Base-by-base conservation (phyloP, 2,113 vertebrate species). In the Chloropsis cyanopogon region DNA sequence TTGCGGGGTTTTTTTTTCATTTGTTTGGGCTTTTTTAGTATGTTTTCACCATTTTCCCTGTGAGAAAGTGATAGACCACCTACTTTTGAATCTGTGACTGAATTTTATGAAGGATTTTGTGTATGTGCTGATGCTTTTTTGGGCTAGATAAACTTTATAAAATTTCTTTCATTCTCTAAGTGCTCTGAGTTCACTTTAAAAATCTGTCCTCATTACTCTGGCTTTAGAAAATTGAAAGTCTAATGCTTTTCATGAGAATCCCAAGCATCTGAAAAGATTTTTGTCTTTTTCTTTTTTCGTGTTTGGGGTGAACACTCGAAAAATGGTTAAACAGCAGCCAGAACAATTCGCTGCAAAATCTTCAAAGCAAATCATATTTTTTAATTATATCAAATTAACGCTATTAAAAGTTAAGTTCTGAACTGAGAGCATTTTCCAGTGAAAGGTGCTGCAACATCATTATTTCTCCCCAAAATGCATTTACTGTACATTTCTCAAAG, bases 401-500 rank as follows among this genome's bases (percentile, higher is more conserved):
- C 92, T 97, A 97, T 98, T 98, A 98, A 97, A 98, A 98, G 98
- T 98, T 98, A 98, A 98, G 97, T 97, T 97, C 97, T 97, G 97
- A 97, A 98, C 96, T 87, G 96, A 98, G 98, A 98, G 97, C 97
- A 97, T 98, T 98, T 98, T 97, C 97, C 97, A 91, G 44, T 95
- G 97, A 98, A 98, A 98, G 98, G 97, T 98, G 97, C 97, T 97
- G 96, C 98, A 98, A 98, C 98, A 98, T 97, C 98, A 99, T 98
- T 99, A 99, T 99, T 99, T 99, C 98, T 98, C 96, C 97, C 98
- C 98, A 98, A 98, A 98, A 98, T 95, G 96, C 98, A 98, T 97
- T 98, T 98, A 97, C 98, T 98, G 98, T 99, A 98, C 98, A 98
- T 99, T 99, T 99, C 98, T 98, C 98, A 98, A 97, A 98, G 97